Base-by-base conservation (phyloP, 2,888 invertebrate species). In the Entomobrya proxima region DNA sequence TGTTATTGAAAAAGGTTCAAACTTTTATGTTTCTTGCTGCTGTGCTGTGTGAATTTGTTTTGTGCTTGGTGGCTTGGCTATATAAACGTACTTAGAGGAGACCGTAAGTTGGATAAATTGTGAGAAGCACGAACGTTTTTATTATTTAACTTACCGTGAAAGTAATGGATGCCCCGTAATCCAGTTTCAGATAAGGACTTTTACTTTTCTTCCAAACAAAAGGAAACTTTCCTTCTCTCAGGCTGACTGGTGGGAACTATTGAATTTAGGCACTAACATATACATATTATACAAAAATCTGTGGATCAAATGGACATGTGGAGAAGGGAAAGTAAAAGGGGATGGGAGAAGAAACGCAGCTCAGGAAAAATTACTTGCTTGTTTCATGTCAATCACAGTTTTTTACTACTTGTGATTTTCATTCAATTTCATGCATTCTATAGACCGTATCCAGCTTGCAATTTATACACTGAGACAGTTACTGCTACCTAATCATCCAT, bases 141-240 rank as follows among this genome's bases (percentile, higher is more conserved):
- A 67, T 50, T 67, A 79, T 50, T 79, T 50, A 79, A 50, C 67
- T 69, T 35, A 6, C 47, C 47, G 55, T 77, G 77, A 61, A 64
- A 77, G 77, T 47, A 37, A 58, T 67, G 78, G 64, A 67, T 79
- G 64, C 79, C 44, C 35, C 13, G 77, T 37, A 61, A 27, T 64
- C 64, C 44, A 44, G 27, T 50, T 72, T 35, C 21, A 75, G 75
- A 75, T 75, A 75, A 75, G 27, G 47, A 72, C 72, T 72, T 72
- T 47, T 15, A 6, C 44, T 72, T 55, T 55, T 27, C 55, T 27
- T 13, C 44, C 44, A n/a, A 44, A 7, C 44, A 44, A 44, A 3
- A 13, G 44, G n/a, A n/a, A n/a, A n/a, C n/a, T n/a, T n/a, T 44
- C n/a, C 40, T 40, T n/a, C 47, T 3, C 6, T 3, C 15, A 13